Base-by-base conservation (phyloP, 2,888 invertebrate genomes). In the Cheilosia vernalis region DNA sequence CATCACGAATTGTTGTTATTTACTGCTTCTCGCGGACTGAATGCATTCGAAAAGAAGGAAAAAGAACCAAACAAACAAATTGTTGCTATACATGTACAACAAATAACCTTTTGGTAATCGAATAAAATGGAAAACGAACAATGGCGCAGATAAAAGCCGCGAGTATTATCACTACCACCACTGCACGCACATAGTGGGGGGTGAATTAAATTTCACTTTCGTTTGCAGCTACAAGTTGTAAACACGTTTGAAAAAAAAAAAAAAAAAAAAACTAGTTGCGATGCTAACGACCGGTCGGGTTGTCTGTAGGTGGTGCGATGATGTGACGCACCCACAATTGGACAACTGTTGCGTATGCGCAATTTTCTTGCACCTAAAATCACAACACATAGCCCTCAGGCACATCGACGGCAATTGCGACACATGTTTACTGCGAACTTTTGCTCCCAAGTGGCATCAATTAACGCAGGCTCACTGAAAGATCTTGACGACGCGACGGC, bases 201-300 rank as follows among this genome's bases (percentile, higher is more conserved):
- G 30, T 70, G 44, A 69, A 63, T 67, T 63, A 60, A 80, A 84
- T 84, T 84, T 84, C 84, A 84, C 84, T 84, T 84, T 84, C 73
- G 63, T 74, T 83, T 79, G 78, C 78, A 78, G 56, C 44, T 63
- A 37, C 44, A 21, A 79, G 60, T 49, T 44, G 49, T 66, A 58
- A 67, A 66, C 53, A 53, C 58, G 70, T 74, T 78, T 77, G 17
- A 67, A 72, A 15, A 13, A 80, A n/a, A n/a, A n/a, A n/a, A n/a
- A n/a, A n/a, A n/a, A n/a, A 51, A 13, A 51, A 24, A 51, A 51
- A 81, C 85, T 85, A 47, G 81, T 85, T 81, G 81, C 56, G 49
- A 76, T 66, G 81, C 37, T 70, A 81, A 85, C 85, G 85, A 85
- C 80, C 85, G 80, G 51, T 56, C 33, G 66, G 15, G 15, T 10